Base-by-base conservation (phyloP, 2,797 vertebrate species). In the Ceyx erithaca region DNA sequence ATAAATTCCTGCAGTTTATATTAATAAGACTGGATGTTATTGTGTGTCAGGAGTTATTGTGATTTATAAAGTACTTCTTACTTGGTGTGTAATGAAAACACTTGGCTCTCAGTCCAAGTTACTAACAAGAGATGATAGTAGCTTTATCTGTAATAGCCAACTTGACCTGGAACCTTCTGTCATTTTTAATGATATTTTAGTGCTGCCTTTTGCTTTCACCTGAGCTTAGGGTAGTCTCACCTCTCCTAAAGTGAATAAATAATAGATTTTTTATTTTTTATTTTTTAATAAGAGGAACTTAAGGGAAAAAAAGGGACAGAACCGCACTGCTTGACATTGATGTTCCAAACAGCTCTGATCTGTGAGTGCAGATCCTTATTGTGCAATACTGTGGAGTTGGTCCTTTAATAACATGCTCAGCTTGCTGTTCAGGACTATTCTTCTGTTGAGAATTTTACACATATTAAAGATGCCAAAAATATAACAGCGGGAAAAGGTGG, bases 11-110 rank as follows among this genome's bases (percentile, higher is more conserved):
- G 68, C 81, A 89, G 88, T 96, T 97, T 95, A 89, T 96, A 97
- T 97, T 97, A 97, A 97, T 96, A 98, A 97, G 94, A 80, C 79
- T 89, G 77, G 93, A 92, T 96, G 90, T 97, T 97, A 97, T 97
- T 97, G 93, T 82, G 8, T 96, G 97, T 96, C 97, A 97, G 82
- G 76, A 94, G 85, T 96, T 96, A 95, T 35, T 89, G 92, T 97
- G 97, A 97, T 97, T 97, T 97, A 97, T 96, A 96, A 97, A 97
- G 97, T 96, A 80, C 73, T 96, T 95, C 58, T 66, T 77, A 88
- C 55, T n/a, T 76, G 90, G 93, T 92, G 33, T 92, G 91, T 95
- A 95, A 97, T 97, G 93, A 97, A 97, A 97, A 95, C 79, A 69
- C 86, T 96, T 96, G 94, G 92, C 87, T n/a, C 31, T 81, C 35